Evolutionary conservation across 2,797 vertebrate genomes (phyloP), one percentile per base, ranked within the genome.

Genomic region (Epinephelus coioides): DNA sequence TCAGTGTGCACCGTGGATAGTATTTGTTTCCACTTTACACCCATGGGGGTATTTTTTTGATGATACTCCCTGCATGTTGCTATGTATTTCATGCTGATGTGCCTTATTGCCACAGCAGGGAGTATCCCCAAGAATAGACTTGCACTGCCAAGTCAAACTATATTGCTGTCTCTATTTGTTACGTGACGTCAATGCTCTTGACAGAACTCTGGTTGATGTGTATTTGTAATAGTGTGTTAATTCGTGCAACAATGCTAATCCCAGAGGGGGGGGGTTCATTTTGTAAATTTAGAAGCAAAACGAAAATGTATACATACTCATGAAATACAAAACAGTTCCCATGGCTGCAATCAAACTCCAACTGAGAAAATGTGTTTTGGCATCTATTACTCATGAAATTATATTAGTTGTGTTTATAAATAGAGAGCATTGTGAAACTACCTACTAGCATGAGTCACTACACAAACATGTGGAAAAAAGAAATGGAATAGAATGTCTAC

Each of bases 81-180:
- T 56, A 40, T 67, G 56, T 44, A 69, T 79, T 78, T 78, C 79
- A 70, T 78, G 81, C 71, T 86, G 80, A 74, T 73, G 59, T 80
- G 71, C 74, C 76, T 82, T 79, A 82, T 72, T 74, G 69, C 62
- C 63, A 3, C 76, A 84, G 81, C 59, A 43, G 69, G 86, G 25
- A 60, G 66, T 57, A 70, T 66, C 56, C 64, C 55, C 60, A 51
- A 44, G 61, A 82, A 82, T 63, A 80, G 70, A 73, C 50, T 60
- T 38, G 11, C 38, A 43, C 56, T 59, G 68, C 59, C 46, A 79
- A 66, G 68, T 80, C 59, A 82, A 78, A 76, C 25, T 64, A 34
- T 59, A 72, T 38, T 23, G 18, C 53, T 10, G 4, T 74, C 43
- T 74, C 17, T 17, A 55, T 74, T 65, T 74, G 25, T 57, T 43